Base-by-base conservation (phyloP, 2,888 invertebrate species). In the Melinaea menophilus region DNA sequence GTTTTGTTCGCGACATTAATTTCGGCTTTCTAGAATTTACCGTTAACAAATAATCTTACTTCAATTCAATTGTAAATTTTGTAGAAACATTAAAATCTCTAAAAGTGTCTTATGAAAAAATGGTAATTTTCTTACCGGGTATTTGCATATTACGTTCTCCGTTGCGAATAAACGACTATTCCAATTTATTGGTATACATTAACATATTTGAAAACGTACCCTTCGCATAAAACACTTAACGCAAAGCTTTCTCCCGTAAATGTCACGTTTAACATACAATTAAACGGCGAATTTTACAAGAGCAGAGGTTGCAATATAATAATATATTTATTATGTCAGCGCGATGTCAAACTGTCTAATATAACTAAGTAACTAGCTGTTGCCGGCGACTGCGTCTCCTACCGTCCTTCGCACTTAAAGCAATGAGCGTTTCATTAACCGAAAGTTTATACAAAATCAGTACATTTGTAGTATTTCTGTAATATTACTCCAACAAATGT, bases 221-320 rank as follows among this genome's bases (percentile, higher is more conserved):
- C 61, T 61, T 60, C 47, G 34, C 63, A 65, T 54, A 58, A 59
- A 9, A 60, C 58, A 55, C 34, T 48, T 47, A 47, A 37, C 41
- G n/a, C 11, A 55, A 22, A 22, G 69, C 80, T 83, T 83, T 84
- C 84, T 75, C 82, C 70, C 67, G 66, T 75, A 78, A 80, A 82
- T 81, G 79, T 74, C 79, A 75, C 70, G 71, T 75, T 77, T 77
- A 74, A 76, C 79, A 75, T 79, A 78, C 77, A 79, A 82, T 83
- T 83, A 84, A 78, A 83, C 81, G 78, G 71, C 75, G 79, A 81
- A 80, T 79, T 75, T 67, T 64, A 31, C 31, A 51, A 51, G 9
- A 31, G 7, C 51, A 51, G 31, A 31, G 22, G 31, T 31, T 51
- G 31, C 22, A 11, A 31, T 31, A 22, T 51, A 51, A 51, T 31